A percentile compares a stretch with the other conserved stretches of the same genome.
Evolutionary conservation across 2,888 invertebrate species (phyloP).

Genomic region (Drosophila mercatorum): DNA sequence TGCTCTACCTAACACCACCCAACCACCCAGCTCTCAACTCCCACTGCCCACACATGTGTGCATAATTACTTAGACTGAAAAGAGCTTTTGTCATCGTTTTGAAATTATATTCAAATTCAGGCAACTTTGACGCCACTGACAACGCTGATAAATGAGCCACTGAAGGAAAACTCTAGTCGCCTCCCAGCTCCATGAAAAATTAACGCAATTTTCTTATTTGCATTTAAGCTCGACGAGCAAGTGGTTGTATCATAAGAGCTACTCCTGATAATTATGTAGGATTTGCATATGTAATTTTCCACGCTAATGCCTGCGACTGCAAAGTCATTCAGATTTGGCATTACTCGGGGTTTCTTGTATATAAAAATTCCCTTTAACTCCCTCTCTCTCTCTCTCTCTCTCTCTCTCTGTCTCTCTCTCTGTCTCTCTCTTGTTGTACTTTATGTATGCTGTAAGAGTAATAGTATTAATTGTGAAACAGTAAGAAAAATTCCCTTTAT

Average conservation of each 20-base stretch:
- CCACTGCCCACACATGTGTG: conserved; percentile 42
- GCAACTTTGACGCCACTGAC: conserved; percentile 44
- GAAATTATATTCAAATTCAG: conserved; percentile 71
- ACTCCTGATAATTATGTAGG: conserved; percentile 54
- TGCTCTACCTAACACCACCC: neutral
- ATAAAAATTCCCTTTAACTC: neutral
- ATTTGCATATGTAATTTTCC: conserved; percentile 71
- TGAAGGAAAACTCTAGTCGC: conserved; percentile 25
- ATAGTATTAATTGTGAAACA: too few relatives aligned
- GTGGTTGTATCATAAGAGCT: conserved; percentile 20
- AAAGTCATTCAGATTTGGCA: conserved; percentile 11
- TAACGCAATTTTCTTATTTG: conserved; percentile 51
- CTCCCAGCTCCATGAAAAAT: conserved; percentile 50
- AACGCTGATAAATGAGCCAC: conserved; percentile 66
- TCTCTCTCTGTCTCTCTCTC: too few relatives aligned
- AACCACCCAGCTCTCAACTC: neutral
- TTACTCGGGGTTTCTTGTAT: neutral
- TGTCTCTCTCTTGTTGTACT: too few relatives aligned
- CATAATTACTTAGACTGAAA: conserved; percentile 59
- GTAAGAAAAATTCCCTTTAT: too few relatives aligned
- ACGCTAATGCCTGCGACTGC: conserved; percentile 29
- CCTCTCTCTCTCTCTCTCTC: too few relatives aligned
- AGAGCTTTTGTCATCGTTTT: conserved; percentile 66
- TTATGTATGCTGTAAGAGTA: too few relatives aligned
- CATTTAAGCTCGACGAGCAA: conserved; percentile 37